Evolutionary conservation across 2,797 vertebrate genomes (phyloP), one percentile per base, ranked within the genome.

Genomic region (Selene dorsalis): DNA sequence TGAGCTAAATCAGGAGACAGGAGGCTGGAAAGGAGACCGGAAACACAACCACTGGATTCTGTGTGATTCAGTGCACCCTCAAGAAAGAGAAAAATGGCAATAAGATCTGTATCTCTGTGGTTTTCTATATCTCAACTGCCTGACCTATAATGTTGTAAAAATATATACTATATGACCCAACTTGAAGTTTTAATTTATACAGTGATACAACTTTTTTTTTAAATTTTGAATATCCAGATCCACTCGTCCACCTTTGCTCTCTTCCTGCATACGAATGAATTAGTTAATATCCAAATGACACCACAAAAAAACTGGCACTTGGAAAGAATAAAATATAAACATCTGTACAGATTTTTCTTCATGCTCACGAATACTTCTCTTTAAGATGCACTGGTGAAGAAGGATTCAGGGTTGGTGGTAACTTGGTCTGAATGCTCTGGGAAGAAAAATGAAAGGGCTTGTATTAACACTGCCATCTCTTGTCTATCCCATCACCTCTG

Each of bases 291-390:
- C 85, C 88, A 93, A 90, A 90, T 89, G 85, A 92, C 91, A 91
- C 74, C 89, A 94, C 92, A 83, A 83, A 84, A 84, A 86, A 93
- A 89, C 89, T 90, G 92, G 92, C 93, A 95, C 93, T 94, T 92
- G 84, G 88, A 94, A 91, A 90, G 88, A 91, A 94, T 82, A 93
- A 62, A 88, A 89, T 92, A 93, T 90, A 92, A 93, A 94, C 92
- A 93, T 92, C 84, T 94, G 91, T 93, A 94, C 90, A 94, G 74
- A 86, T 90, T 90, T 41, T 85, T 87, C 82, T 82, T 92, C 94
- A 94, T 94, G 94, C 93, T 92, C 87, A 92, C 73, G 61, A 87
- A 92, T 86, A 88, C 84, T 90, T 85, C 79, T 84, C 75, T 84
- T 86, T 83, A 86, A 87, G 88, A 93, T 91, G 88, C 81, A 86